Evolutionary conservation across 1,140 invertebrate species (phyloP).

Genomic region (Pantala flavescens): DNA sequence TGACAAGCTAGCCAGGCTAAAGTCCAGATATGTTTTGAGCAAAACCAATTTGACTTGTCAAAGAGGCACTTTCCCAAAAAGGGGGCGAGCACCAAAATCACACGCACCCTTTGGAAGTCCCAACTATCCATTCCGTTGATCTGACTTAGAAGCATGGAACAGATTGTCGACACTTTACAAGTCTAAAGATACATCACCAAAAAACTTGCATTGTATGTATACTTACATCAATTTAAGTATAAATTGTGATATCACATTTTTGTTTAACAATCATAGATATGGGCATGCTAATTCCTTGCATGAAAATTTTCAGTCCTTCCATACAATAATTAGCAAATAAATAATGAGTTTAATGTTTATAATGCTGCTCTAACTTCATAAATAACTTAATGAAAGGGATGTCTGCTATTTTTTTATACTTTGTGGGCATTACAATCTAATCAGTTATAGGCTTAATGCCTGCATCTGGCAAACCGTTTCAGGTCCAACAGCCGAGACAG

Average conservation of each 20-base stretch:
- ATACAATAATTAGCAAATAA: not conserved
- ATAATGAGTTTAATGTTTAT: not conserved
- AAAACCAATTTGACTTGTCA: not conserved
- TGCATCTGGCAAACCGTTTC: not conserved
- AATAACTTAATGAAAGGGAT: conserved; percentile 7
- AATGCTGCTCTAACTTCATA: not conserved
- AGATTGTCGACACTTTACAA: not conserved
- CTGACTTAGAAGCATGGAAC: not conserved
- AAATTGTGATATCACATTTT: conserved; percentile 1
- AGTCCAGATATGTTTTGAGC: conserved; percentile 9
- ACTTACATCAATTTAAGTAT: conserved; percentile 8
- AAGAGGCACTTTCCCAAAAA: not conserved
- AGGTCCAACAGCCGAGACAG: not conserved
- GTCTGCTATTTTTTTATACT: not conserved
- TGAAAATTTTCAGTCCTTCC: not conserved
- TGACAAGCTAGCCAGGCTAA: not conserved
- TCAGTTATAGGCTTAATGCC: not conserved
- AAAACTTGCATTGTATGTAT: not conserved
- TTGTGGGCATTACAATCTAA: not conserved
- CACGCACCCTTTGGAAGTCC: not conserved
- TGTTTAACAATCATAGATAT: not conserved
- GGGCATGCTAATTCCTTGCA: not conserved
- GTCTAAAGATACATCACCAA: not conserved
- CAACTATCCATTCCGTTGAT: not conserved
- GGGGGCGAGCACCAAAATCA: not conserved